Evolutionary conservation across 1,140 invertebrate species (phyloP), one percentile per base, ranked within the genome.

Genomic region (Samia ricini): DNA sequence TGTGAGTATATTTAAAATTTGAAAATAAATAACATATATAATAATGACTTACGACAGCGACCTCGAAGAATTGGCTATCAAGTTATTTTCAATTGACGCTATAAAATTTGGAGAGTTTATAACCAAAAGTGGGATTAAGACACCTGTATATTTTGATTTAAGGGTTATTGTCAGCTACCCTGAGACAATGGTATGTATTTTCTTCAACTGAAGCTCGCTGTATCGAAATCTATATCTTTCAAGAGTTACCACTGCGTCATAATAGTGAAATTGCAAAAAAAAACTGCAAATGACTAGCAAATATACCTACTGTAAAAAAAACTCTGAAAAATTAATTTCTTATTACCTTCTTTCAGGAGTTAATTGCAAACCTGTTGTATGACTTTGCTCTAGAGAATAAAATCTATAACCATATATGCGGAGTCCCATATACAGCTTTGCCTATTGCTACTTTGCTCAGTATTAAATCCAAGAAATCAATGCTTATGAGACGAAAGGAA

Each of bases 71-170:
- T 63, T 91, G 60, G 88, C 87, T 48, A 54, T 89, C 8, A 77
- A 80, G 54, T 63, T 91, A 12, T 89, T 80, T 51, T 76, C 83
- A 23, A 88, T 91, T 36, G 74, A 91, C 69, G 97, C 95, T n/a
- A 91, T 99, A 0, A 99, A 99, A 91, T 98, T 99, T 90, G 99
- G 98, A 0, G 93, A 96, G 72, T 99, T 97, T 89, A 95, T 93
- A 66, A 95, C 98, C 26, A 99, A 99, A 94, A 94, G 95, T 83
- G 98, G 98, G 12, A 91, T 97, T 15, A 93, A 94, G 85, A 98
- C 98, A 10, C 98, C 98, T 0, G 94, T 99, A 64, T 99, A 99
- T 86, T 97, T 99, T 85, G 98, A 99, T 91, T 89, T 99, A 23
- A 93, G 98, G 71, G 93, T 97, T 7, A 96, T 99, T 66, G 94